Percentiles rank a stretch among this genome's conserved stretches.
phyloP scores from a whole-genome alignment of 2,888 invertebrate species.

The Sepioteuthis lessoniana region DNA sequence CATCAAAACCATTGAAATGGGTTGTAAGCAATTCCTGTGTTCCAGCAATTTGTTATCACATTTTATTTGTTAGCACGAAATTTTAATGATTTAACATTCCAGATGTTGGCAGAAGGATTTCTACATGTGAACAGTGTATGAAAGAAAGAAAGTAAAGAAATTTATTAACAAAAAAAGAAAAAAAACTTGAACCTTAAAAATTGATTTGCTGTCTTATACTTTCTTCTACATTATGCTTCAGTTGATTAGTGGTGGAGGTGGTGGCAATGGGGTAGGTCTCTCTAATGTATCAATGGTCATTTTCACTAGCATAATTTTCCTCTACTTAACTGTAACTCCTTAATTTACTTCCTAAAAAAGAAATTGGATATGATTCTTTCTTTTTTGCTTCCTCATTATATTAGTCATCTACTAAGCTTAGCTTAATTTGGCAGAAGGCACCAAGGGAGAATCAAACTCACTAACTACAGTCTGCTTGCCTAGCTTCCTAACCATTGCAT shows the following conservation, averaged over 20 bases:
- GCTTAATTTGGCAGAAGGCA: too few species aligned
- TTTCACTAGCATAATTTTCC: not conserved
- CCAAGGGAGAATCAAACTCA: too few species aligned
- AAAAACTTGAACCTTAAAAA: not conserved
- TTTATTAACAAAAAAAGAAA: not conserved
- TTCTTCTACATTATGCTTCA: too few species aligned
- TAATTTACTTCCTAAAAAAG: not conserved
- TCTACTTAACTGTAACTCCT: not conserved
- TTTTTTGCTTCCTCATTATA: too few species aligned
- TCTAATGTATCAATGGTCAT: not conserved
- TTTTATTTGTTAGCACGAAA: not conserved
- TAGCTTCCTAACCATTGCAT: too few species aligned
- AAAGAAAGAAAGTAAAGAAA: too few species aligned
- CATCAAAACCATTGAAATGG: not conserved
- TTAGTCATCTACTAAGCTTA: too few species aligned
- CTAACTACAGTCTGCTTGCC: too few species aligned
- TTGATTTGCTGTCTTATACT: not conserved
- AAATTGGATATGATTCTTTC: too few species aligned
- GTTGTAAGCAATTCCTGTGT: not conserved
- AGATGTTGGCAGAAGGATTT: not conserved
- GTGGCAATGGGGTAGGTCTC: not conserved
- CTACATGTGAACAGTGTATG: not conserved
- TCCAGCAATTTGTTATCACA: not conserved
- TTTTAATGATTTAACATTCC: slow-evolving; percentile 33
- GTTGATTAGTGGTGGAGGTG: not conserved